Base-by-base conservation (phyloP, 2,797 vertebrate genomes). In the Myripristis jacobus region DNA sequence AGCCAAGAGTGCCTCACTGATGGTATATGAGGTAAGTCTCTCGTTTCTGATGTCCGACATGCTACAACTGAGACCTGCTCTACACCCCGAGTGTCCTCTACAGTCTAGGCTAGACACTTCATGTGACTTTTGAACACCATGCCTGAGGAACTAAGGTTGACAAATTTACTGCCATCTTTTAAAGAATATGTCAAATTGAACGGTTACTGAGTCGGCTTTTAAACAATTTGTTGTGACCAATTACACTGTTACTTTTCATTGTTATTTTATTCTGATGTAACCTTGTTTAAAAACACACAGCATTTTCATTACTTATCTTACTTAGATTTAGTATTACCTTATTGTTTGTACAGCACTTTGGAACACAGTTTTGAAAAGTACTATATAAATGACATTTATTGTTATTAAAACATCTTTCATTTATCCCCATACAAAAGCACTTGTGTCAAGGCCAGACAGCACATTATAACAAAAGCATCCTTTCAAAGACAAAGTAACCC, bases 1-100 rank as follows among this genome's bases (percentile, higher is more conserved):
- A 69, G 47, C 24, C 18, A 76, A 55, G 53, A 62, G 31, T 43
- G 71, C 12, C 31, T 47, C 1, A 2, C 69, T 38, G 65, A n/a
- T 3, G 1, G 54, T 29, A 3, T 55, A 24, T 21, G 6, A 71
- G 51, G 66, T 71, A 41, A 72, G 47, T 21, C 34, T 51, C 46
- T 74, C 31, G 34, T 57, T 27, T 55, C 16, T 0, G 22, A 27
- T 34, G 50, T 48, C 34, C 43, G 57, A 56, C 31, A 50, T 24
- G 36, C 8, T 15, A 3, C 4, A 27, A 70, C 6, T 58, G 55
- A 75, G 51, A 22, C 29, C 44, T 16, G 11, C 27, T 18, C 27
- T 6, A 29, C 27, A 29, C 27, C 3, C 27, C 16, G 50, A 1
- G 27, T 22, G 22, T 50, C 4, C 22, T 62, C 11, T 21, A 31